Conservation (phyloP, 1,140 invertebrate species). For the Papilio polytes region DNA sequence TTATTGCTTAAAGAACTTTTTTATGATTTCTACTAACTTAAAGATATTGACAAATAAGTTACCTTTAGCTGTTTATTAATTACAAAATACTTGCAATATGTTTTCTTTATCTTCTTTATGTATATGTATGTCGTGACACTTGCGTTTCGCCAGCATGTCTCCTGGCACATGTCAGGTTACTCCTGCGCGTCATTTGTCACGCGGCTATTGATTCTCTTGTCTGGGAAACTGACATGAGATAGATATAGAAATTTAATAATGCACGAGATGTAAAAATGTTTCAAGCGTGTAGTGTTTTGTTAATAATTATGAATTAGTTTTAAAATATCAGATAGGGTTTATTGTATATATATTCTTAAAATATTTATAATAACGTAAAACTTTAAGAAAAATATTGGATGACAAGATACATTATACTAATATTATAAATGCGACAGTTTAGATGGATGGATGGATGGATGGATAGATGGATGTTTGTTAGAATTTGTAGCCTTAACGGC, state of each 20-base stretch:
- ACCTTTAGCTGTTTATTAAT: neutral
- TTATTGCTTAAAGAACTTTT: neutral
- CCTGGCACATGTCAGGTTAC: conserved; percentile 26
- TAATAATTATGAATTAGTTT: too few relatives aligned
- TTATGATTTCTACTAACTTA: neutral
- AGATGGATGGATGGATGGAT: too few relatives aligned
- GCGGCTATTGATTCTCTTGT: conserved; percentile 35
- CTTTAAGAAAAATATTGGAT: too few relatives aligned
- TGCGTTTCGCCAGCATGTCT: neutral
- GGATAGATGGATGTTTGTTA: too few relatives aligned
- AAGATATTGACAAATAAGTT: neutral
- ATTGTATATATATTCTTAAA: too few relatives aligned
- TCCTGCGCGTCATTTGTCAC: conserved; percentile 40
- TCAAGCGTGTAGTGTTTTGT: too few relatives aligned
- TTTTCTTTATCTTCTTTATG: neutral
- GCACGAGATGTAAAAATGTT: neutral
- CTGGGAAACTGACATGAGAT: conserved; percentile 2
- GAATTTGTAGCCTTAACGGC: too few relatives aligned
- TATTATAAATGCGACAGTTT: too few relatives aligned
- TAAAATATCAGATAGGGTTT: too few relatives aligned
- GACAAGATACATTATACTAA: too few relatives aligned
- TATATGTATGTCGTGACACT: neutral
- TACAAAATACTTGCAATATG: neutral
- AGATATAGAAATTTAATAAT: conserved; percentile 41
- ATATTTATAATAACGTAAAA: too few relatives aligned